These are phyloP conservation scores for Leptinotarsa texana DNA, from an alignment of 1,140 invertebrate species.

Conservation along the genomic window DNA sequence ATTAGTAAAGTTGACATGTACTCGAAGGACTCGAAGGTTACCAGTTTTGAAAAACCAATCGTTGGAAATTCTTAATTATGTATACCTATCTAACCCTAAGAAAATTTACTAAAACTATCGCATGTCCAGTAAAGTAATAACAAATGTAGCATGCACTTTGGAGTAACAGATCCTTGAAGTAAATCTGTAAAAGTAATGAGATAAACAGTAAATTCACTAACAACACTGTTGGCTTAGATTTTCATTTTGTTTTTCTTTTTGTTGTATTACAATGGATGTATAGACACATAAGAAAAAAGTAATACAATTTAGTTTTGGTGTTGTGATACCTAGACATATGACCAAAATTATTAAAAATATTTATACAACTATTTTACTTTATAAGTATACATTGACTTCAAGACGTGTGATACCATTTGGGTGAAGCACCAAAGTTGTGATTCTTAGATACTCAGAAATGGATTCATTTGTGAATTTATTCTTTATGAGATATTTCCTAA, in stretches of 20 bases:
- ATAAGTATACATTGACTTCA: slow-evolving; percentile 23
- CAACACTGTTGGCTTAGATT: slow-evolving; percentile 24
- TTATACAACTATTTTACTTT: slow-evolving; percentile 26
- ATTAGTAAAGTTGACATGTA: background rate
- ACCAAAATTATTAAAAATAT: slow-evolving; percentile 30
- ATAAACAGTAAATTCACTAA: slow-evolving; percentile 26
- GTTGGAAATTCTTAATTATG: background rate
- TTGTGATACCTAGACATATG: slow-evolving; percentile 37
- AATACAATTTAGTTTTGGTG: slow-evolving; percentile 33
- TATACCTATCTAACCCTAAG: background rate
- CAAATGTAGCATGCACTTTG: slow-evolving; percentile 18
- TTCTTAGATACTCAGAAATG: background rate
- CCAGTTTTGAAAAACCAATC: background rate
- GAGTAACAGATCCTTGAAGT: background rate
- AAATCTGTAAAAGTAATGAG: slow-evolving; percentile 20
- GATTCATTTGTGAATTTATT: background rate
- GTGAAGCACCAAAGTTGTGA: background rate
- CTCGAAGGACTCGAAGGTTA: slow-evolving; percentile 12
- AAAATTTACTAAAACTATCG: slow-evolving; percentile 18
- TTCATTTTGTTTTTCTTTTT: background rate
- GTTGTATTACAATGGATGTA: slow-evolving; percentile 27
- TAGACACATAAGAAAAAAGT: slow-evolving; percentile 24
- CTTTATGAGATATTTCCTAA: no score
- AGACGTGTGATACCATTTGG: background rate
- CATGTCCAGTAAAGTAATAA: slow-evolving; percentile 11